phyloP scores from a whole-genome alignment of 2,113 vertebrate species.

The Emydocephalus ijimae region DNA sequence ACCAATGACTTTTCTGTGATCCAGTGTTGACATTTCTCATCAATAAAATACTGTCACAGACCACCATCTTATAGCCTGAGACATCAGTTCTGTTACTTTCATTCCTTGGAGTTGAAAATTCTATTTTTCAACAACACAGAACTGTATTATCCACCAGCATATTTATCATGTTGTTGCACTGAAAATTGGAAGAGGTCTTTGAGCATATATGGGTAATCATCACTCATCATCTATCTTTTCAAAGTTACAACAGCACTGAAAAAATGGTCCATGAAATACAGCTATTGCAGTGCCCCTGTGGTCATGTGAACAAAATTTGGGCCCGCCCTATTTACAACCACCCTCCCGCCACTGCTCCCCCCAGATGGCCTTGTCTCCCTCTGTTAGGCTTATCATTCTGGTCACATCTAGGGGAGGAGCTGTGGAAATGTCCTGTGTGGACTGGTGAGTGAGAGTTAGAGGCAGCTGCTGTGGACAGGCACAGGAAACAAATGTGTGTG shows the following conservation, averaged over 20 bases:
- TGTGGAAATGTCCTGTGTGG: not conserved
- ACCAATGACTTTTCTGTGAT: not conserved
- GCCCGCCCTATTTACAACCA: not conserved
- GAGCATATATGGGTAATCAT: not conserved
- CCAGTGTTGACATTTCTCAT: not conserved
- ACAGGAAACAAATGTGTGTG: too few relatives aligned
- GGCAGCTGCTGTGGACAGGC: too few relatives aligned
- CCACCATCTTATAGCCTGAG: not conserved
- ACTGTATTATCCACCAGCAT: not conserved
- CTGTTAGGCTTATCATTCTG: not conserved
- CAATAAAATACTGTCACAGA: not conserved
- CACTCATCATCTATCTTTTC: not conserved
- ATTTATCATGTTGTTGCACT: not conserved
- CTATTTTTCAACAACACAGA: too few relatives aligned
- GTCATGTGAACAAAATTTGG: not conserved
- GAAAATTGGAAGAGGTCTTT: not conserved
- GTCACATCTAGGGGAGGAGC: not conserved
- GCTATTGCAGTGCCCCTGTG: not conserved
- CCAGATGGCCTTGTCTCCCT: not conserved
- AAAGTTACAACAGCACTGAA: not conserved
- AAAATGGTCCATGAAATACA: not conserved
- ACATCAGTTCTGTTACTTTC: not conserved
- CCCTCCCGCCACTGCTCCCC: not conserved
- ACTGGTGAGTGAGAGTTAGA: not conserved
- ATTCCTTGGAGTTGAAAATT: not conserved